Evolutionary conservation across 1,140 invertebrate genomes (phyloP).

Genomic region (Brachionus sp.): DNA sequence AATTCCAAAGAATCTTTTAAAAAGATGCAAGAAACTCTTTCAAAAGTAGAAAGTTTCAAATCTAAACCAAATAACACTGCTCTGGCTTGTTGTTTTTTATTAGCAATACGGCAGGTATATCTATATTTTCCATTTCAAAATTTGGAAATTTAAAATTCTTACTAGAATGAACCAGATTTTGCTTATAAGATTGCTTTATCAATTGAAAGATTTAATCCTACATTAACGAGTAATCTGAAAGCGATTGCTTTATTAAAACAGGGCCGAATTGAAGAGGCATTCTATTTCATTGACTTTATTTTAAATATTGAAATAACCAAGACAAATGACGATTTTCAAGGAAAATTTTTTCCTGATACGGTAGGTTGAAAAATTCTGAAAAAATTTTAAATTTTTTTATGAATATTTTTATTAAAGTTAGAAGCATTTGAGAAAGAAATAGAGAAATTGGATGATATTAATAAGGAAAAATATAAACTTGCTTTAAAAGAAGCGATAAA

Average conservation of each 20-base stretch:
- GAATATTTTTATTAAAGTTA: background rate
- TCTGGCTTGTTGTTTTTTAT: background rate
- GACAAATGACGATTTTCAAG: background rate
- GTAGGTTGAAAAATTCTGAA: background rate
- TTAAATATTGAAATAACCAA: background rate
- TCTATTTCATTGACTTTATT: background rate
- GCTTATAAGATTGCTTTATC: background rate
- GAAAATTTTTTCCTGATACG: conserved; percentile 10
- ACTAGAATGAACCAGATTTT: conserved; percentile 22
- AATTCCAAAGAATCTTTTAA: conserved; percentile 28
- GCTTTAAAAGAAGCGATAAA: background rate
- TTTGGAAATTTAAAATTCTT: background rate
- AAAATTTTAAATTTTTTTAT: background rate
- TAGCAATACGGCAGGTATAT: conserved; percentile 25
- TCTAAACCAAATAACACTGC: conserved; percentile 27
- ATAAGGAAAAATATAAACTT: background rate
- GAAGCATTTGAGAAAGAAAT: background rate
- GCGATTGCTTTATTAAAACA: conserved; percentile 16
- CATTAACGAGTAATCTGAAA: conserved; percentile 20
- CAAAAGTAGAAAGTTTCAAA: background rate
- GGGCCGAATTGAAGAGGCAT: background rate
- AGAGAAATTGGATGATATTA: background rate
- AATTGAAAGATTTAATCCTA: conserved; percentile 9
- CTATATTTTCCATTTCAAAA: background rate
- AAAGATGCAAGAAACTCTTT: conserved; percentile 22